Conservation (phyloP, 2,888 invertebrate genomes). For the Cremastinae sp. region DNA sequence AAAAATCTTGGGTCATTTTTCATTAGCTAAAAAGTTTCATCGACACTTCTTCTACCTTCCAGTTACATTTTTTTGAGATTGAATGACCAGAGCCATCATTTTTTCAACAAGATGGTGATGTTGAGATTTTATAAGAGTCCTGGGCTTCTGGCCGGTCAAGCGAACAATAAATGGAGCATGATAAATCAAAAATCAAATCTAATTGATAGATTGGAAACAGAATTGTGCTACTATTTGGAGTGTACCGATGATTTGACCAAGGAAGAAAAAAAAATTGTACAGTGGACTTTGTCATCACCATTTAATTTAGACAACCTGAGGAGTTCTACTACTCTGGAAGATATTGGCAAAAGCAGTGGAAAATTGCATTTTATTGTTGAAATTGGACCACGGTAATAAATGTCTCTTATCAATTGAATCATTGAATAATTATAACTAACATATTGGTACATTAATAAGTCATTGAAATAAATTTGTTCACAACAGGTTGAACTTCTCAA, state of each 20-base stretch:
- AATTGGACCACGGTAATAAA: slow-evolving; percentile 92
- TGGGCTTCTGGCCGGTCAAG: slow-evolving; percentile 74
- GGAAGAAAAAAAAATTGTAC: slow-evolving; percentile 85
- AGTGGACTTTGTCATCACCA: slow-evolving; percentile 90
- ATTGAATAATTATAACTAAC: too few species aligned
- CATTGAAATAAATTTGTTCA: background rate
- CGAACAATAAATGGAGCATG: slow-evolving; percentile 68
- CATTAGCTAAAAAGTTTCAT: background rate
- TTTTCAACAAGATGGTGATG: slow-evolving; percentile 81
- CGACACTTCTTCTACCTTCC: background rate
- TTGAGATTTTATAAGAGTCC: slow-evolving; percentile 84
- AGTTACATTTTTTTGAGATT: background rate
- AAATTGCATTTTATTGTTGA: slow-evolving; percentile 84
- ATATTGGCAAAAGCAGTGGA: slow-evolving; percentile 64
- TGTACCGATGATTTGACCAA: slow-evolving; percentile 82
- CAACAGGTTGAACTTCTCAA: slow-evolving; percentile 93
- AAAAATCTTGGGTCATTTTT: too few species aligned
- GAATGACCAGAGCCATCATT: background rate
- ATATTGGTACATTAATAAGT: background rate
- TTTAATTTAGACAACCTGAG: slow-evolving; percentile 84
- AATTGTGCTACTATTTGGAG: slow-evolving; percentile 90
- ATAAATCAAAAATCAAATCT: slow-evolving; percentile 65
- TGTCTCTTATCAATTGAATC: slow-evolving; percentile 32
- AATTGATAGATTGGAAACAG: slow-evolving; percentile 84
- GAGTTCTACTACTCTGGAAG: slow-evolving; percentile 81